Conservation (phyloP, 2,888 invertebrate species). For the Clanis bilineata region DNA sequence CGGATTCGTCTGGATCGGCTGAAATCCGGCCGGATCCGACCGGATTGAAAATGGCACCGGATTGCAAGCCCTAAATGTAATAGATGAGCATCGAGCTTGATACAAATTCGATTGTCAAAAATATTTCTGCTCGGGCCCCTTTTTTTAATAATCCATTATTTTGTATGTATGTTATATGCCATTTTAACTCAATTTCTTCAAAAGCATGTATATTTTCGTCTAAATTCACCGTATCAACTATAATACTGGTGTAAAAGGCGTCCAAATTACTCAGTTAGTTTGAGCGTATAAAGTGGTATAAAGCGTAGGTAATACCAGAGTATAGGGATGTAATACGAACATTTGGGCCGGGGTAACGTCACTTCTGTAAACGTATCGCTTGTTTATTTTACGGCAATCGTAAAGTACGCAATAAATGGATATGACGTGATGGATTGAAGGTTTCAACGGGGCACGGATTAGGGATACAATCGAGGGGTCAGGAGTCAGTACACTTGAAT, state of each 20-base stretch:
- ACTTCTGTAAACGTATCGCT: slow-evolving; percentile 19
- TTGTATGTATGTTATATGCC: no score
- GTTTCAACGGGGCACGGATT: not conserved
- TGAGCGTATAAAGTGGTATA: slow-evolving; percentile 1
- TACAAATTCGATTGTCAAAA: no score
- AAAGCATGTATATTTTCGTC: not conserved
- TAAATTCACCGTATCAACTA: not conserved
- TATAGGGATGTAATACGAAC: not conserved
- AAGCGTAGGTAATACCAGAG: slow-evolving; percentile 8
- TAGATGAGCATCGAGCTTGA: no score
- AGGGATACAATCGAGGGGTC: not conserved
- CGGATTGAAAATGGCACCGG: no score
- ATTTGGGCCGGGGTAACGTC: slow-evolving; percentile 14
- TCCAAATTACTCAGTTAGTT: slow-evolving; percentile 1
- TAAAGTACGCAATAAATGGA: slow-evolving; percentile 26
- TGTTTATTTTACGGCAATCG: slow-evolving; percentile 28
- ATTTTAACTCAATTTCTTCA: not conserved
- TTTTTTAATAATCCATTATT: no score
- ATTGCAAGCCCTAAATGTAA: no score
- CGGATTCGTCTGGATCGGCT: no score
- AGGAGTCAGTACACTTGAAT: no score
- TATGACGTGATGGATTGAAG: slow-evolving; percentile 23
- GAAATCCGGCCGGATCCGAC: no score
- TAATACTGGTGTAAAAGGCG: not conserved
- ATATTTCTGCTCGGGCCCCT: no score